Evolutionary conservation across 1,140 invertebrate genomes (phyloP), one percentile per base, ranked within the genome.

Genomic region (Antheraea mylitta): DNA sequence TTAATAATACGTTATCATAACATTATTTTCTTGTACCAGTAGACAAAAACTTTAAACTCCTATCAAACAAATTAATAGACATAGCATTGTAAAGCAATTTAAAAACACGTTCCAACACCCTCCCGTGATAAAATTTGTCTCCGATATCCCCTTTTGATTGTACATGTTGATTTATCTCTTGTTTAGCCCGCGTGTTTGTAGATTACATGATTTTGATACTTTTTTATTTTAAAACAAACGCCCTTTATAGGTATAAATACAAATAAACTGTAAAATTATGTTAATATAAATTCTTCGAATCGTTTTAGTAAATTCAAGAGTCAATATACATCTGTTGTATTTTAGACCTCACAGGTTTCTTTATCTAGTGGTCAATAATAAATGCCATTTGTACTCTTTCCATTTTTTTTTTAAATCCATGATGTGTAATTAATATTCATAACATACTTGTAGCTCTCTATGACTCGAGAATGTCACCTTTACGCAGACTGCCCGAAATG

Each of bases 71-170:
- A 90, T 91, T 87, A 89, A 89, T 89, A 89, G 85, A 86, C 72
- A 84, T 82, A 76, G 75, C 83, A 89, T 86, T 88, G 87, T 90
- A 85, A 78, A 85, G 85, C 87, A 88, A 90, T 90, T 91, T 89
- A 85, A 86, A 82, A 86, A 81, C 87, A 89, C 81, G 85, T 80
- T 83, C 75, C 81, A 69, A 69, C 83, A 79, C 84, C 83, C 88
- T 81, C 85, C 81, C 84, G 74, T 76, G 78, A 82, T 82, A 81
- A 86, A 90, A 90, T 91, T 90, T 90, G 87, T 88, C 86, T 81
- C 82, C 80, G 81, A 89, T 90, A 86, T 87, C 81, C 85, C 86
- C 80, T 91, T 91, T 90, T 90, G 88, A 91, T 91, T 89, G 83
- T 86, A 90, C 83, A 79, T 74, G 77, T 83, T 89, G 87, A 91